phyloP scores from a whole-genome alignment of 1,140 invertebrate species.

The Plutomurus gul region DNA sequence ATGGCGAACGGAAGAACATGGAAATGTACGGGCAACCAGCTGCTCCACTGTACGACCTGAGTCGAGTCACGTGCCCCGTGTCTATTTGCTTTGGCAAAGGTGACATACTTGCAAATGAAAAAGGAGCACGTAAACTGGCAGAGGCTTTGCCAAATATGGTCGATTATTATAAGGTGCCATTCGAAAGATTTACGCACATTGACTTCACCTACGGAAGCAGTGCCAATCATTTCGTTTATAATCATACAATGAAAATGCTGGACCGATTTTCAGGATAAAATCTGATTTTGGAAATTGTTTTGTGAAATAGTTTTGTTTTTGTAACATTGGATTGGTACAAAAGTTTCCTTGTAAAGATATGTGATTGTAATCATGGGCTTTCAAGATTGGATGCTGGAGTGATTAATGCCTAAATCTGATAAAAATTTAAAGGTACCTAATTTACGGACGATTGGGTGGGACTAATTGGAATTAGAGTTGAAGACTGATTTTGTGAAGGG shows the following conservation, averaged over 20 bases:
- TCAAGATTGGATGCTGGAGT: no score
- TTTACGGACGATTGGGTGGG: no score
- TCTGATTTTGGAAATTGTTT: not conserved
- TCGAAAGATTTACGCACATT: conserved; percentile 69
- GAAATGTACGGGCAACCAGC: not conserved
- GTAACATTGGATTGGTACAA: no score
- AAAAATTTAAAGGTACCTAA: no score
- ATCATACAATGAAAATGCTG: conserved; percentile 47
- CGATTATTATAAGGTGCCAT: conserved; percentile 61
- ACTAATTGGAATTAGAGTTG: no score
- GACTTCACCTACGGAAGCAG: conserved; percentile 72
- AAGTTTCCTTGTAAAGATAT: no score
- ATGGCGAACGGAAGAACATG: not conserved
- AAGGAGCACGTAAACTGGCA: conserved; percentile 57
- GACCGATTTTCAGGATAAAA: conserved; percentile 55
- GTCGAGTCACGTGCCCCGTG: not conserved
- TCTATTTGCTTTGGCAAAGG: conserved; percentile 40
- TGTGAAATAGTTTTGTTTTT: no score
- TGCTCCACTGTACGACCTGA: not conserved
- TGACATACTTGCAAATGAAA: conserved; percentile 61
- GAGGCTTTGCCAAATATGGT: conserved; percentile 61
- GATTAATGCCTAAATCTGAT: no score
- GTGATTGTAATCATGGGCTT: no score
- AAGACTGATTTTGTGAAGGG: no score
- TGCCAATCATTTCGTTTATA: conserved; percentile 66